Base-by-base conservation (phyloP, 2,888 invertebrate species). In the Melipona beecheii region DNA sequence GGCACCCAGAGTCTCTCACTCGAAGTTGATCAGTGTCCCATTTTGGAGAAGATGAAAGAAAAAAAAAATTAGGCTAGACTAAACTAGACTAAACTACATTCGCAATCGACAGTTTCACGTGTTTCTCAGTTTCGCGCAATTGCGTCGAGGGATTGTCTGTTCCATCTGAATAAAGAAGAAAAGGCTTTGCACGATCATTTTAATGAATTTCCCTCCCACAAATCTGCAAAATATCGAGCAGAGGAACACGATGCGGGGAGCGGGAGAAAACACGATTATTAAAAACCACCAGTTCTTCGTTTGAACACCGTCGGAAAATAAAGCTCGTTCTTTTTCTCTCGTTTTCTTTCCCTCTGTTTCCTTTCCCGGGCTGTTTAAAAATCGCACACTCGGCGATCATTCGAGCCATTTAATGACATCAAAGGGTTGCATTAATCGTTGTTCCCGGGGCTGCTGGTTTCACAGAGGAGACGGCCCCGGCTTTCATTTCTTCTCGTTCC, bases 401-500 rank as follows among this genome's bases (percentile, higher is more conserved):
- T 74, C 36, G 54, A 24, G 31, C 74, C 19, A 43, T 74, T 74
- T 74, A 74, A 65, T 54, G 43, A 54, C 54, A 65, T 74, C 56
- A 69, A 76, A 78, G 56, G 27, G 24, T 52, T 49, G 43, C 58
- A 72, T 75, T 62, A 65, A 72, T 75, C 68, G 60, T 68, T 50
- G 52, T n/a, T n/a, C 60, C 27, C 27, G 49, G 43, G 43, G 43
- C 43, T 71, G 62, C 74, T 56, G 58, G 36, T 60, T 49, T 71
- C 43, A 13, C 21, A 31, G 60, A 72, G 49, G 11, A 60, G 13
- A 43, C 43, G 49, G 27, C 11, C 43, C 43, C 11, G n/a, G 50
- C 66, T 75, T 58, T 56, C 27, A 36, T 72, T 68, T 65, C 72
- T 75, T 70, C 71, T 71, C 65, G 64, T 85, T 83, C 77, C 72